Percentiles rank a stretch among this genome's conserved stretches.
These are phyloP conservation scores for Egretta garzetta DNA, from an alignment of 2,113 vertebrate genomes.

Conservation along the genomic window DNA sequence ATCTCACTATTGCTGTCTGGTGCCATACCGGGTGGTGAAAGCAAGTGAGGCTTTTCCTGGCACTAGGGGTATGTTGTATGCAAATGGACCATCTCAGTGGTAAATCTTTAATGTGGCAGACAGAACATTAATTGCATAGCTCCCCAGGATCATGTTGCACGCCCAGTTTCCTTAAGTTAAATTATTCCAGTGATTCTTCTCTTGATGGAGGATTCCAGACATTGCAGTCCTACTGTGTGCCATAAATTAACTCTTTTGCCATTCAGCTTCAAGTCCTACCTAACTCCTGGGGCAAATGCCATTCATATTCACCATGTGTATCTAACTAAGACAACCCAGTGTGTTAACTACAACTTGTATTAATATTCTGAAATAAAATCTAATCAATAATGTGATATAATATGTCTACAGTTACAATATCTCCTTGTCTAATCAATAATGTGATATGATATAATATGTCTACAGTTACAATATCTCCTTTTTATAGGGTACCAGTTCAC, in stretches of 20 bases:
- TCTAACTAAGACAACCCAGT: neutral
- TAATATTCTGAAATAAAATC: neutral
- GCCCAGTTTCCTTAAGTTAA: slow-evolving; percentile 50
- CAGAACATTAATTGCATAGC: slow-evolving; percentile 56
- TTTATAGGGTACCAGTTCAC: neutral
- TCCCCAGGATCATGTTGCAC: slow-evolving; percentile 15
- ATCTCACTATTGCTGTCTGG: slow-evolving; percentile 53
- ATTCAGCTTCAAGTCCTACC: neutral
- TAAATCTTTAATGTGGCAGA: slow-evolving; percentile 61
- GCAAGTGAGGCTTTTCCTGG: slow-evolving; percentile 55
- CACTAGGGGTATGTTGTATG: slow-evolving; percentile 41
- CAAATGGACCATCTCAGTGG: slow-evolving; percentile 52
- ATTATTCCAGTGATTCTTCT: slow-evolving; percentile 11
- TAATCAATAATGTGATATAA: neutral
- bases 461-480: neutral
- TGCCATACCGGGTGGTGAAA: slow-evolving; percentile 39
- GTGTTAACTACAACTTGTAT: neutral
- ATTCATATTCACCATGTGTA: neutral
- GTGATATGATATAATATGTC: neutral
- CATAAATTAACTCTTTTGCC: slow-evolving; percentile 16
- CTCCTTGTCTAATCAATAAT: neutral
- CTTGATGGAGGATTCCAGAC: slow-evolving; percentile 27
- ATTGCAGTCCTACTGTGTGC: neutral
- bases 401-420: neutral
- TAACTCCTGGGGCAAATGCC: slow-evolving; percentile 8